Evolutionary conservation across 2,797 vertebrate species (phyloP).

Genomic region (Steatocranus sp.): DNA sequence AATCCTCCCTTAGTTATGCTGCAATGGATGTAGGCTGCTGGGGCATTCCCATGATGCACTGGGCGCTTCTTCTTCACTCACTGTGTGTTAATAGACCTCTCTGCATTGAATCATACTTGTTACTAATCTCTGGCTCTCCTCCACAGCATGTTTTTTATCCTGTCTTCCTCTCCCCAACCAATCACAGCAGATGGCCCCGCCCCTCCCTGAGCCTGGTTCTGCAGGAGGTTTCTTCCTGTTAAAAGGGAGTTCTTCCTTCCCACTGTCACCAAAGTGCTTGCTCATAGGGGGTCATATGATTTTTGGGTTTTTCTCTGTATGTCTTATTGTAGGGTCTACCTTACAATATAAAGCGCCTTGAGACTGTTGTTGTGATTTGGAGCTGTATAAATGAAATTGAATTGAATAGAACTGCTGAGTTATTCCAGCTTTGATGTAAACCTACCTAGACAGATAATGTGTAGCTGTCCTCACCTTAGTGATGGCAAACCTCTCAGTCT

Average conservation of each 20-base stretch:
- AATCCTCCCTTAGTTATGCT: background rate
- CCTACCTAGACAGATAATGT: background rate
- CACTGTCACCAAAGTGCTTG: background rate
- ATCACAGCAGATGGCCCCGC: rapidly evolving
- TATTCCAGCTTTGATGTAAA: background rate
- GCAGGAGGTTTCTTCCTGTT: background rate
- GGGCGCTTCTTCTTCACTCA: background rate
- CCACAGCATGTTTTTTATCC: rapidly evolving
- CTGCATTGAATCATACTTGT: background rate
- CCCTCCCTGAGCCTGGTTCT: background rate
- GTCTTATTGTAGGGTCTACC: rapidly evolving
- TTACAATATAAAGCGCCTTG: background rate
- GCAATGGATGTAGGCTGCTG: background rate
- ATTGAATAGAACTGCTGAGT: background rate
- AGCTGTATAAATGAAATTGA: background rate
- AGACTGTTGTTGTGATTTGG: background rate
- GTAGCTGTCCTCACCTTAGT: background rate
- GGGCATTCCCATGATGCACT: background rate
- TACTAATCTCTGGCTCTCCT: background rate
- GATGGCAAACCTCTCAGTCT: background rate
- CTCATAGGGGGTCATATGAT: background rate
- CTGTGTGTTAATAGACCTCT: background rate
- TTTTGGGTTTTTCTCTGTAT: rapidly evolving
- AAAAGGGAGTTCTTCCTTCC: background rate
- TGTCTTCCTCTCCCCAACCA: background rate